Evolutionary conservation across 2,113 vertebrate species (phyloP).

Genomic region (Elephas maximus): DNA sequence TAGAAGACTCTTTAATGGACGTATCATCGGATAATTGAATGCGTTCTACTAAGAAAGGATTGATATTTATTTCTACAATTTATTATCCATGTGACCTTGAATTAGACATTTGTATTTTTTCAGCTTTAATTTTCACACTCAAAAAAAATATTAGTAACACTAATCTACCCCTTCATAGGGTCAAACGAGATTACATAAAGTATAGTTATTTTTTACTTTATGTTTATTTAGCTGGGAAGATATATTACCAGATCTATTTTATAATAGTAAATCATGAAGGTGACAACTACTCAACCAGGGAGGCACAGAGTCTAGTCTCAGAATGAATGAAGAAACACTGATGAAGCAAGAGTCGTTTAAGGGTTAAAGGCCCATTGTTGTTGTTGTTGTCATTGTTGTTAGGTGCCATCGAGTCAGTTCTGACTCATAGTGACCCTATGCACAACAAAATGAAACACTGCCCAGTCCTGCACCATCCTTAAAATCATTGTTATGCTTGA

Average conservation of each 20-base stretch:
- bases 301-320: neutral
- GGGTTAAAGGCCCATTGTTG: neutral
- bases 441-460: too few relatives aligned
- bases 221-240: neutral
- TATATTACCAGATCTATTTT: neutral
- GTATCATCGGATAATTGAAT: neutral
- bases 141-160: neutral
- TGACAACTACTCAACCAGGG: neutral
- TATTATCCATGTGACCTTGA: neutral
- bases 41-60: neutral
- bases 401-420: too few relatives aligned
- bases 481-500: too few relatives aligned
- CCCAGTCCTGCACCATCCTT: too few relatives aligned
- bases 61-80: neutral
- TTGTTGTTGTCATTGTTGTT: too few relatives aligned
- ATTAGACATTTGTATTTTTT: neutral
- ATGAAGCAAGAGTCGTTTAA: neutral
- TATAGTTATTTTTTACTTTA: neutral
- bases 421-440: too few relatives aligned
- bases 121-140: neutral
- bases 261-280: neutral
- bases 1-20: neutral
- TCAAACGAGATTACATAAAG: neutral
- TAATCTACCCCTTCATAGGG: neutral
- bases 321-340: neutral